Percentiles rank a stretch among this genome's conserved stretches.
phyloP scores from a whole-genome alignment of 2,797 vertebrate genomes.

The Brachyalestes nurse region DNA sequence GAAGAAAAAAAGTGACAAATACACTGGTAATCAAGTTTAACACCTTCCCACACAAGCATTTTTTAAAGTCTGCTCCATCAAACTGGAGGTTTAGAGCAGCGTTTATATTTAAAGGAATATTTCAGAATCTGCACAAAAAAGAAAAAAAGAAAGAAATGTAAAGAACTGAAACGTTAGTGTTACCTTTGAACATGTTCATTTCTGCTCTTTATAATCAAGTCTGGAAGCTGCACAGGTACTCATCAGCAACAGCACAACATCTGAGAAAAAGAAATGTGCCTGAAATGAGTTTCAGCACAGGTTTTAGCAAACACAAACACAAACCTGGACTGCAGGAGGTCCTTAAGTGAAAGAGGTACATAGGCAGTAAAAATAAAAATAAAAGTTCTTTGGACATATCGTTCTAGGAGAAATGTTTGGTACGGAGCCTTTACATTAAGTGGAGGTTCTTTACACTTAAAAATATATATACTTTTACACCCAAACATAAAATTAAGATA shows the following conservation, averaged over 20 bases:
- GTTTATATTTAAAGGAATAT: constrained; percentile 38
- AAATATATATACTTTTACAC: neutral
- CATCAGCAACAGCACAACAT: neutral
- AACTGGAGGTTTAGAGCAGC: constrained; percentile 32
- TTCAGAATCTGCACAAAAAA: constrained; percentile 10
- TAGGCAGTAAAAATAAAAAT: neutral
- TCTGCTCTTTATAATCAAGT: neutral
- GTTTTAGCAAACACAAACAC: neutral
- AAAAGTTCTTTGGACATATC: neutral
- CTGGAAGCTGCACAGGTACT: neutral
- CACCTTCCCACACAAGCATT: constrained; percentile 51
- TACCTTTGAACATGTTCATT: constrained; percentile 9
- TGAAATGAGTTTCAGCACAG: neutral
- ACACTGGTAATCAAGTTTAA: constrained; percentile 38
- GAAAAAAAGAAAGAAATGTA: neutral
- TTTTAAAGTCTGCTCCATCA: constrained; percentile 42
- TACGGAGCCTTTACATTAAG: neutral
- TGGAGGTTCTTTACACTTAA: neutral
- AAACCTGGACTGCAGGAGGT: neutral
- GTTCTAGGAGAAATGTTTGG: neutral
- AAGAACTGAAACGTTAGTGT: neutral
- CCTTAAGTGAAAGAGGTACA: neutral
- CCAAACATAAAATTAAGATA: neutral
- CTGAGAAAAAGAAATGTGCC: neutral
- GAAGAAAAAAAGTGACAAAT: constrained; percentile 45